Evolutionary conservation across 1,140 invertebrate genomes (phyloP).

Genomic region (Macrobrachium nipponense): DNA sequence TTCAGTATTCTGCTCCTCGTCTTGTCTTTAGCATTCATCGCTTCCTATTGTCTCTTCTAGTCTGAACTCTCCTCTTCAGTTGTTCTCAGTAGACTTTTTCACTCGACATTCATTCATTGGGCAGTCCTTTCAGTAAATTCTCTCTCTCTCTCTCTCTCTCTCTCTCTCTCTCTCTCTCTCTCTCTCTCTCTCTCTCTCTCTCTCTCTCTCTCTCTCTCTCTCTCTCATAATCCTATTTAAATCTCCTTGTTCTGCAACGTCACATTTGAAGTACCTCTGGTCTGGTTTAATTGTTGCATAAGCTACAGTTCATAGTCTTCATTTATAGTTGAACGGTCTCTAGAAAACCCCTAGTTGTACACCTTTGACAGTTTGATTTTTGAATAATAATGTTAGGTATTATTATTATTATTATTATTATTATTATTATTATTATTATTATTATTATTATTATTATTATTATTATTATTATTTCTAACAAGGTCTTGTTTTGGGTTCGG

Average conservation of each 20-base stretch:
- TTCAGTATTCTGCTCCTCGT: background rate
- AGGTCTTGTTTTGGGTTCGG: too few relatives aligned
- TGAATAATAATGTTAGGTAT: too few relatives aligned
- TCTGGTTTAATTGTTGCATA: background rate
- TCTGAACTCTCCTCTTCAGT: background rate
- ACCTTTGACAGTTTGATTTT: too few relatives aligned
- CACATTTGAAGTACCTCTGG: background rate
- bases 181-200: slow-evolving; percentile 4
- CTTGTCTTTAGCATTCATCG: background rate
- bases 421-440: background rate
- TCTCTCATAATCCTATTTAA: background rate
- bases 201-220: slow-evolving; percentile 7
- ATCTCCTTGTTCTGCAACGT: background rate
- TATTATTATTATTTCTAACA: background rate
- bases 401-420: too few relatives aligned
- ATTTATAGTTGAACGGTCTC: too few relatives aligned
- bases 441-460: background rate
- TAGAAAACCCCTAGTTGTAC: too few relatives aligned
- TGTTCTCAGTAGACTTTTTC: background rate
- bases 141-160: slow-evolving; percentile 7
- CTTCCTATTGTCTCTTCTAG: background rate
- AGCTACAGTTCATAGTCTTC: too few relatives aligned
- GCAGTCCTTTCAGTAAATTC: background rate
- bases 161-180: slow-evolving; percentile 1
- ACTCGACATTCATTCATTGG: background rate